Base-by-base conservation (phyloP, 2,113 vertebrate species). In the Manacus vitellinus region DNA sequence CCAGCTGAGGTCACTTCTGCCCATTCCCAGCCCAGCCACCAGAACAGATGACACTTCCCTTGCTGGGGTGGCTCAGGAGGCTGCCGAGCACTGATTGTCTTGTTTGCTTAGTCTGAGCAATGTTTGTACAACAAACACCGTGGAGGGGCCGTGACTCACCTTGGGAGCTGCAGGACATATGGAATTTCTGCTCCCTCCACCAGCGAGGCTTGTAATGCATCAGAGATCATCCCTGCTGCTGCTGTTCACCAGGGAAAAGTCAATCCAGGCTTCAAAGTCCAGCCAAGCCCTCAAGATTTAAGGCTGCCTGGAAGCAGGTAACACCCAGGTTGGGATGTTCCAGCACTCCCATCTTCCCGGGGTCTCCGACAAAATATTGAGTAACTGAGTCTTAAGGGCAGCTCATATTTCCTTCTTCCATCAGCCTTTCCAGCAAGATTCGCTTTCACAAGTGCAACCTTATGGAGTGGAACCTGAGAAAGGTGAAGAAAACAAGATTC, bases 81-180 rank as follows among this genome's bases (percentile, higher is more conserved):
- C 62, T 90, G 94, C 71, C 67, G 71, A 43, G 31, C 65, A 67
- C 71, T 35, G 51, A 71, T 67, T 77, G 81, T 58, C 79, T 33
- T 84, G 92, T 95, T 94, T 93, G 46, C 80, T 94, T 83, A 56
- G 72, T 84, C 79, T 95, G 90, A 74, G 85, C 39, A 59, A 4
- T 86, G n/a, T 96, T 96, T 90, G 72, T 51, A 70, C 59, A 85
- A 41, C 52, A 85, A 94, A 67, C 79, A 84, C 22, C 25, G 71
- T 27, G 2, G 43, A 76, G 35, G 18, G 0, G 1, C 23, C 1
- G 1, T 83, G 92, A 86, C 67, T 96, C 92, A 88, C 62, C 35
- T 71, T 41, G 79, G 88, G 58, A 76, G 59, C 67, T 78, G 72
- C 89, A 74, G 81, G 83, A 54, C 35, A 31, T 23, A 39, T 44